Base-by-base conservation (phyloP, 2,888 invertebrate genomes). In the Dascillus cervinus region DNA sequence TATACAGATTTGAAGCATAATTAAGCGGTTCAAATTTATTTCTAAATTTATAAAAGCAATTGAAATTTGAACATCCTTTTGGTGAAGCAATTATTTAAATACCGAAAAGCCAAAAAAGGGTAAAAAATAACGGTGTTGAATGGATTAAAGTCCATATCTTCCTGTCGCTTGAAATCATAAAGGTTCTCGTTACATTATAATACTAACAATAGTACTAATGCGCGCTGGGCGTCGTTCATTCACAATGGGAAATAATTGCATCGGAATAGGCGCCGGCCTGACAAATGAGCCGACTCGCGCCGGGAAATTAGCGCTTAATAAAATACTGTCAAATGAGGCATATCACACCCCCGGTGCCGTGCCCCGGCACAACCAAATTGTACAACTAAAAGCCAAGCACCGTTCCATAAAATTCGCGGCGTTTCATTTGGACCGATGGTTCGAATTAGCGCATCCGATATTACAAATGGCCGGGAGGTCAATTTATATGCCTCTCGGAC, bases 201-300 rank as follows among this genome's bases (percentile, higher is more conserved):
- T n/a, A n/a, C n/a, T n/a, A n/a, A 55, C 55, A 55, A 55, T 55
- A 50, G 53, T 35, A 50, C 53, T 55, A 55, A 55, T 55, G 53
- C 46, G 43, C 42, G 39, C 43, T 40, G 47, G 47, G 47, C 47
- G 47, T 46, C 44, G 47, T 44, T 44, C 36, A 29, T 34, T 43
- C 46, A 55, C 55, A 55, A 55, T 55, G 44, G 51, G 46, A 46
- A 49, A 54, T 55, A 55, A 55, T 55, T 55, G 53, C 55, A 47
- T 44, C n/a, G 49, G 53, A 55, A 53, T 51, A 47, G 49, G 42
- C 45, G 45, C 41, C 45, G 37, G 41, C 42, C 41, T 44, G 48
- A 50, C 50, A 52, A 50, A 52, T 50, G 50, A 51, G 43, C 42
- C 46, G 41, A 33, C 34, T 26, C 37, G 36, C 40, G 44, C 34